Conservation (phyloP, 1,140 invertebrate genomes). For the Megalopta genalis region DNA sequence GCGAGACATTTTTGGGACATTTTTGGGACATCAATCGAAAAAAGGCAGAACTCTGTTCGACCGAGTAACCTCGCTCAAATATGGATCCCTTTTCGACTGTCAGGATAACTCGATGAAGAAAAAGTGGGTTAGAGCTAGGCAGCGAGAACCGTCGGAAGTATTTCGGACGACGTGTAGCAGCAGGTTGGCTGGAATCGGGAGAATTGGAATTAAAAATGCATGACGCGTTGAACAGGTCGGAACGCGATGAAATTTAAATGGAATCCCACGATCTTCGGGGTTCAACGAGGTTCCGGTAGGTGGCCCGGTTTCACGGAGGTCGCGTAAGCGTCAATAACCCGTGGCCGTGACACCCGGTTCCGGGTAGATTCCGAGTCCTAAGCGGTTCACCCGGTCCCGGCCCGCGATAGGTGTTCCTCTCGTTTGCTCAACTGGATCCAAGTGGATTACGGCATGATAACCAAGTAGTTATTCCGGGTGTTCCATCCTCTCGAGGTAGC, state of each 20-base stretch:
- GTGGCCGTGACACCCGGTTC: slow-evolving; percentile 23
- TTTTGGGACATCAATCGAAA: no score
- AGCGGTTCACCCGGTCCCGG: slow-evolving; percentile 21
- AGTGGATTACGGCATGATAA: slow-evolving; percentile 61
- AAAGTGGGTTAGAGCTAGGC: no score
- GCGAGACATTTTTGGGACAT: no score
- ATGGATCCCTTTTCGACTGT: no score
- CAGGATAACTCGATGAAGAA: no score
- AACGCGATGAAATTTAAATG: slow-evolving; percentile 25
- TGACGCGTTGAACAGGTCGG: not conserved
- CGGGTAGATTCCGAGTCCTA: slow-evolving; percentile 10
- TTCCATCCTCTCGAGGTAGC: slow-evolving; percentile 18
- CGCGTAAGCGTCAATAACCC: slow-evolving; percentile 6
- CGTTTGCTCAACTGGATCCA: slow-evolving; percentile 57
- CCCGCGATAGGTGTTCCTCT: slow-evolving; percentile 50
- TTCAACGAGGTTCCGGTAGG: not conserved
- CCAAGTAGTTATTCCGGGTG: slow-evolving; percentile 58
- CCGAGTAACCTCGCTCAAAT: no score
- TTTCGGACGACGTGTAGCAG: no score
- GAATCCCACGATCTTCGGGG: slow-evolving; percentile 20
- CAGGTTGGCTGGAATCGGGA: no score
- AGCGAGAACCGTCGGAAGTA: no score
- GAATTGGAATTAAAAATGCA: slow-evolving; percentile 8
- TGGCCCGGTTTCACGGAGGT: not conserved
- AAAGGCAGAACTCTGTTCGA: no score